phyloP scores from a whole-genome alignment of 2,888 invertebrate genomes.

The Eudemis profundana region DNA sequence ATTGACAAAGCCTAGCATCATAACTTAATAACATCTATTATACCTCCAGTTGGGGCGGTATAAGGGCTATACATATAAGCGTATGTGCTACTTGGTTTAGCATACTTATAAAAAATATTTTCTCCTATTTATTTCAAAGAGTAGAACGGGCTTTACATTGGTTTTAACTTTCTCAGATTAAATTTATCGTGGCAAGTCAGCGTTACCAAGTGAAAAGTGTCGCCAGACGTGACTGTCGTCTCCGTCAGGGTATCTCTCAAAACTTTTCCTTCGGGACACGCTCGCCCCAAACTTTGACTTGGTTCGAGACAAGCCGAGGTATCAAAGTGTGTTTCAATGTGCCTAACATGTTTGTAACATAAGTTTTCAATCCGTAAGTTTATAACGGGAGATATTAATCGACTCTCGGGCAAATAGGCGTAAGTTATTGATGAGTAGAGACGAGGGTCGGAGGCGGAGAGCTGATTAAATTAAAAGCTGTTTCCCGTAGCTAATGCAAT shows the following conservation, averaged over 20 bases:
- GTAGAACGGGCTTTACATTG: neutral
- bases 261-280: constrained; percentile 8
- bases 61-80: no score
- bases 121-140: neutral
- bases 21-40: no score
- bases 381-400: neutral
- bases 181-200: neutral
- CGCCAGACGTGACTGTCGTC: neutral
- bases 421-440: constrained; percentile 5
- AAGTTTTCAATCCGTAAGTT: neutral
- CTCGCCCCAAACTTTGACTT: constrained; percentile 16
- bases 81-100: no score
- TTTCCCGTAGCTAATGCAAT: constrained; percentile 22
- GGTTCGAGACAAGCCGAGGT: neutral
- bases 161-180: neutral
- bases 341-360: neutral
- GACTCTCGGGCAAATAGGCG: neutral
- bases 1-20: no score
- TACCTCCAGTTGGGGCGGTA: no score
- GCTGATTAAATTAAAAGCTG: constrained; percentile 17
- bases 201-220: constrained; percentile 7
- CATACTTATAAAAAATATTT: no score
- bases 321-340: constrained; percentile 8
- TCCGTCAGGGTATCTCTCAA: neutral
- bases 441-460: neutral